These are phyloP conservation scores for Nasonovia ribisnigri DNA, from an alignment of 2,888 invertebrate species.

Conservation along the genomic window DNA sequence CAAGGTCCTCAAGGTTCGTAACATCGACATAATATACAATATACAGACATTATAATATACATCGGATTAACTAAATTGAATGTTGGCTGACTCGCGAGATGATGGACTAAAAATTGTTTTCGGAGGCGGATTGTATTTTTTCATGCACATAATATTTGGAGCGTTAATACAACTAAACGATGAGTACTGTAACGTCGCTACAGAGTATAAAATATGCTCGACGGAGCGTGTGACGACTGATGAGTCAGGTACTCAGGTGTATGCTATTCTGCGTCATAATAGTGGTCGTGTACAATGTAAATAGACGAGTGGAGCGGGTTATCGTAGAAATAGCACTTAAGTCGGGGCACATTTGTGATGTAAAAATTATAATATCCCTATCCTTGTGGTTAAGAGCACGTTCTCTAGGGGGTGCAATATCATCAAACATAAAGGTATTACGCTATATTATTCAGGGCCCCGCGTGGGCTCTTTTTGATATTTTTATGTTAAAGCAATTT, in stretches of 20 bases:
- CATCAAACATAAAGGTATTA: too few species aligned
- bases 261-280: not conserved
- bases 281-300: not conserved
- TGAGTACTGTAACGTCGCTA: not conserved
- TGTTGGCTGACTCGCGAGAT: not conserved
- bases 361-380: not conserved
- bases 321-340: not conserved
- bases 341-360: not conserved
- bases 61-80: not conserved
- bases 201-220: not conserved
- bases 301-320: not conserved
- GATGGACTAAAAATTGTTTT: not conserved
- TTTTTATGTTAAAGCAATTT: too few species aligned
- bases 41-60: not conserved
- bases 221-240: not conserved
- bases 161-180: not conserved
- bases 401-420: not conserved
- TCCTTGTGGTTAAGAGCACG: not conserved
- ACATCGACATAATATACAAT: not conserved
- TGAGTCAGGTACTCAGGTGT: not conserved
- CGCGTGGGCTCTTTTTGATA: too few species aligned
- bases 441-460: too few species aligned
- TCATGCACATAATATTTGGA: not conserved
- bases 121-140: not conserved
- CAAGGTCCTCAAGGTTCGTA: not conserved